Evolutionary conservation across 2,888 invertebrate genomes (phyloP).

Genomic region (Rapana venosa): DNA sequence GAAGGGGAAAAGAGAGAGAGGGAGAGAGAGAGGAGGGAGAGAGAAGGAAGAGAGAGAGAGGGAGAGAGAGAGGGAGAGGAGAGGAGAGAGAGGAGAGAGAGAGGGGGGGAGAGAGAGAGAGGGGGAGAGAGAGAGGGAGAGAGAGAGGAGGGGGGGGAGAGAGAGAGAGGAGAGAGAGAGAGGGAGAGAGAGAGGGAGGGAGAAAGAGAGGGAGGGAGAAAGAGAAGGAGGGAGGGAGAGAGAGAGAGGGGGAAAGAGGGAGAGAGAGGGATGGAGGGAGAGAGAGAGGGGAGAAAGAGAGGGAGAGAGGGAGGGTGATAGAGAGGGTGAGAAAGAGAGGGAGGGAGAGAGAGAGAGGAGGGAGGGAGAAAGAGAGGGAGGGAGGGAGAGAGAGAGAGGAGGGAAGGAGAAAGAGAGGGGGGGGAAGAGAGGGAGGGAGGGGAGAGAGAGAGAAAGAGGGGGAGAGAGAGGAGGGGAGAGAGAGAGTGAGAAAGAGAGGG

Average conservation of each 20-base stretch:
- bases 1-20: not conserved
- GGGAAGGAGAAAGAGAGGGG: too few relatives aligned
- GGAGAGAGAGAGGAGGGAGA: too few relatives aligned
- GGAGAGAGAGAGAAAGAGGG: too few relatives aligned
- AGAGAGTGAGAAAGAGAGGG: not conserved
- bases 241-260: not conserved
- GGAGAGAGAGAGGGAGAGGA: too few relatives aligned
- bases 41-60: too few relatives aligned
- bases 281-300: not conserved
- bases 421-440: too few relatives aligned
- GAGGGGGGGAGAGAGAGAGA: not conserved
- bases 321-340: not conserved
- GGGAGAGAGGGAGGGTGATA: not conserved
- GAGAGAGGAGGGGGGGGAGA: not conserved
- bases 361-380: too few relatives aligned
- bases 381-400: too few relatives aligned
- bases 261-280: not conserved
- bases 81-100: too few relatives aligned
- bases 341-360: too few relatives aligned
- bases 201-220: not conserved
- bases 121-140: not conserved
- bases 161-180: not conserved
- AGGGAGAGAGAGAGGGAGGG: constrained; percentile 15
- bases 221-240: not conserved
- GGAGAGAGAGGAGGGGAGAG: not conserved